Evolutionary conservation across 2,113 vertebrate genomes (phyloP), one percentile per base, ranked within the genome.

Genomic region (Poeciliopsis retropinna): DNA sequence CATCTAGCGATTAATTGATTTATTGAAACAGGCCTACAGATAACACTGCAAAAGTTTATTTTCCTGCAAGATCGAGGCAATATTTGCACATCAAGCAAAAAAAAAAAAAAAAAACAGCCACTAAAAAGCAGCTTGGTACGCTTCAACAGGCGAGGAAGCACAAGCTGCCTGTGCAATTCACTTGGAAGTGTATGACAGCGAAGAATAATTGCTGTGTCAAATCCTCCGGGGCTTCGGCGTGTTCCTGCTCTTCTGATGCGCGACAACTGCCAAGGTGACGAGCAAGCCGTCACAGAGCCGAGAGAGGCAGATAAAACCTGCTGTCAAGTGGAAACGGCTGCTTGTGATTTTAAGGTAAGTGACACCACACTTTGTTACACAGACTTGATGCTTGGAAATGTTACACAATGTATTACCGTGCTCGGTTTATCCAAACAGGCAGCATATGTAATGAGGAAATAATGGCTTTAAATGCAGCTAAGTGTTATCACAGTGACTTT

Each of bases 181-280:
- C 79, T 75, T 81, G 51, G 37, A 85, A 82, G 85, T 64, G 75
- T 70, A 62, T 85, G 74, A 79, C 80, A 83, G 84, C 68, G 76
- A 79, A 79, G 85, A 89, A 84, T 86, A 87, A 91, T 88, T 76
- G 78, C 81, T 28, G 63, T 84, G 90, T 90, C 88, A 86, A 91
- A 89, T 83, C 83, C 83, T 83, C 78, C 85, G 25, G 69, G 77
- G 85, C 76, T 87, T 83, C 82, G 65, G 31, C 44, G 15, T 64
- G 80, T 78, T 83, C 63, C 79, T 41, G 70, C 81, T 83, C 51
- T n/a, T 88, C 81, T 85, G 79, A 90, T 80, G 85, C 78, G 75
- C 63, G 85, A 84, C 83, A 79, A 84, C 75, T 72, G 86, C 76
- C 79, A 82, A 72, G 84, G 87, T 88, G 83, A 88, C 76, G 14